Evolutionary conservation across 2,797 vertebrate genomes (phyloP).

Genomic region (Ciconia nigra): DNA sequence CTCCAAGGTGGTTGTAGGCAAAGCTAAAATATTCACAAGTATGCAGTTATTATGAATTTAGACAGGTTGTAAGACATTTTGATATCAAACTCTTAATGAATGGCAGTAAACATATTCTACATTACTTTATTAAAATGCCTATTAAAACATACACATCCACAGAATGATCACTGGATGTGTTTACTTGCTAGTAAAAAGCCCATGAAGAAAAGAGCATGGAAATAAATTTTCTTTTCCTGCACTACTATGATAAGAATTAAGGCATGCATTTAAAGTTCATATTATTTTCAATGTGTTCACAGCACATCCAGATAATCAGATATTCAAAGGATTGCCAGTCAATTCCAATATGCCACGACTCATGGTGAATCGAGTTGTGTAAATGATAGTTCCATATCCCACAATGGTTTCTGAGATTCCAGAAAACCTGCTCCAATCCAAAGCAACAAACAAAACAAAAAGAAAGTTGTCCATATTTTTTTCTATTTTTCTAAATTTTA

Average conservation of each 20-base stretch:
- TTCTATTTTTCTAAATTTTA: neutral
- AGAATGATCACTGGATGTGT: slow-evolving; percentile 58
- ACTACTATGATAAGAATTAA: slow-evolving; percentile 59
- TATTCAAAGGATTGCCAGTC: slow-evolving; percentile 31
- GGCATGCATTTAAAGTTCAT: slow-evolving; percentile 41
- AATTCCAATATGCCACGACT: neutral
- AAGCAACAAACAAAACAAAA: neutral
- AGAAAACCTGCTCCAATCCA: neutral
- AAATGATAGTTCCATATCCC: neutral
- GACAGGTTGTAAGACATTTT: slow-evolving; percentile 70
- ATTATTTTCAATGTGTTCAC: slow-evolving; percentile 38
- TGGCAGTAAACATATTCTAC: slow-evolving; percentile 62
- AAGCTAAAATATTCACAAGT: slow-evolving; percentile 66
- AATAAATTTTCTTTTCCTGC: slow-evolving; percentile 58
- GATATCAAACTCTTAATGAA: slow-evolving; percentile 65
- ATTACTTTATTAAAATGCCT: slow-evolving; percentile 65
- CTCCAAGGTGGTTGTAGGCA: slow-evolving; percentile 68
- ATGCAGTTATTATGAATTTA: slow-evolving; percentile 65
- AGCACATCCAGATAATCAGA: slow-evolving; percentile 57
- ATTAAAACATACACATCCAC: slow-evolving; percentile 56
- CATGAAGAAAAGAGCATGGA: slow-evolving; percentile 58
- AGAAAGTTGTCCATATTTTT: neutral
- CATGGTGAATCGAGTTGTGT: neutral
- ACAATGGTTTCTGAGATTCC: neutral
- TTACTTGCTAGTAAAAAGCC: slow-evolving; percentile 44